Conservation (phyloP, 2,888 invertebrate genomes). For the Drosophila parthenogenetica region DNA sequence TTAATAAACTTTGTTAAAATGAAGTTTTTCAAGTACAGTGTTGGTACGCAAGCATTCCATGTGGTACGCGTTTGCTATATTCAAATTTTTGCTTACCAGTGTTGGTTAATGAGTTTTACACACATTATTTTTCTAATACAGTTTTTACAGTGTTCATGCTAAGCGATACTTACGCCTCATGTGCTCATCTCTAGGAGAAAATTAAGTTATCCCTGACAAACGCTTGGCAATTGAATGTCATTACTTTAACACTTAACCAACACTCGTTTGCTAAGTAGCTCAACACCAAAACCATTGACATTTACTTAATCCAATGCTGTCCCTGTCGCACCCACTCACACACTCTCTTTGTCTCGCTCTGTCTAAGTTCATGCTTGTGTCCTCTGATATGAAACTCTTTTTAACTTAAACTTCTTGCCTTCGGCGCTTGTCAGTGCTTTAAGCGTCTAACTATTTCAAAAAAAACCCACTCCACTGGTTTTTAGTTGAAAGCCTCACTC, state of each 20-base stretch:
- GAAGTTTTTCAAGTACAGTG: neutral
- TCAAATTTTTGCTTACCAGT: no score
- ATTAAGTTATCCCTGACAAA: neutral
- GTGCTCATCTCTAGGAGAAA: neutral
- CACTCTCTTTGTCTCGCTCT: no score
- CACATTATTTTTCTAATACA: no score
- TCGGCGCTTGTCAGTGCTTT: slow-evolving; percentile 25
- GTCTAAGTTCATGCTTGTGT: neutral
- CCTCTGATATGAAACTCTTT: slow-evolving; percentile 27
- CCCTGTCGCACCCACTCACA: neutral
- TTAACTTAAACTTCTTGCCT: slow-evolving; percentile 18
- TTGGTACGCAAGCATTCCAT: neutral
- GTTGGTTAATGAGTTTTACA: no score
- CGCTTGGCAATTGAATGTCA: slow-evolving; percentile 18
- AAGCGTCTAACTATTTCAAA: slow-evolving; percentile 27
- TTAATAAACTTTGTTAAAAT: neutral
- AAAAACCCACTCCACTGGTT: neutral
- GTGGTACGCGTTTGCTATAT: no score
- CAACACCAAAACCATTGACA: slow-evolving; percentile 3
- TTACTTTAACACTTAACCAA: slow-evolving; percentile 21
- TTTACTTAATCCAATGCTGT: neutral
- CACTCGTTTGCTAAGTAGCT: slow-evolving; percentile 24
- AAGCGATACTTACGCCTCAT: neutral
- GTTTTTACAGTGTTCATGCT: no score
- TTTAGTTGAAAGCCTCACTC: neutral